phyloP scores from a whole-genome alignment of 1,140 invertebrate species.

The Schlechtendalia chinensis region DNA sequence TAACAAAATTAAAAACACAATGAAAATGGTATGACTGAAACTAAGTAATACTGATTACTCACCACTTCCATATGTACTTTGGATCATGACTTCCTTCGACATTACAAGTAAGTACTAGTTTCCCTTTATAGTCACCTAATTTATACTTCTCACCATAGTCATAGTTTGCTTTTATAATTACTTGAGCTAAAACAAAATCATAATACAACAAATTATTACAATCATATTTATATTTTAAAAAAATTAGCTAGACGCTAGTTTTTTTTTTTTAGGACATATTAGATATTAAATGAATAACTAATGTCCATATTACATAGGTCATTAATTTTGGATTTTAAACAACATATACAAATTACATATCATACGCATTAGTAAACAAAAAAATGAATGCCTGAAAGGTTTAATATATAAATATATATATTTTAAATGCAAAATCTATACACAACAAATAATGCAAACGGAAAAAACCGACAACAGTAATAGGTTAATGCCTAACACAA shows the following conservation, averaged over 20 bases:
- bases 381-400: slow-evolving; percentile 29
- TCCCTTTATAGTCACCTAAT: slow-evolving; percentile 23
- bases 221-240: not conserved
- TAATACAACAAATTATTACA: slow-evolving; percentile 10
- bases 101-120: slow-evolving; percentile 24
- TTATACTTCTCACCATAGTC: slow-evolving; percentile 13
- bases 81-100: slow-evolving; percentile 4
- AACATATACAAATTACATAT: slow-evolving; percentile 42
- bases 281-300: slow-evolving; percentile 41
- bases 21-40: not conserved
- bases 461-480: slow-evolving; percentile 38
- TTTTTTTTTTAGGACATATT: not conserved
- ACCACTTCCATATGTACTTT: slow-evolving; percentile 34
- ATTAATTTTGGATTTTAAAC: slow-evolving; percentile 43
- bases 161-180: slow-evolving; percentile 33
- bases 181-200: slow-evolving; percentile 43
- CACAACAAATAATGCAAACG: slow-evolving; percentile 17
- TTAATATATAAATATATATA: slow-evolving; percentile 27
- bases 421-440: slow-evolving; percentile 34
- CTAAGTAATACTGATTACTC: not conserved
- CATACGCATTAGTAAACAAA: slow-evolving; percentile 32
- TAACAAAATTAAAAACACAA: too few species aligned
- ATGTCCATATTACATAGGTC: slow-evolving; percentile 12
- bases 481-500: slow-evolving; percentile 44
- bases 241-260: not conserved